Conservation (phyloP, 1,140 invertebrate genomes). For the Lanistes nyassanus region DNA sequence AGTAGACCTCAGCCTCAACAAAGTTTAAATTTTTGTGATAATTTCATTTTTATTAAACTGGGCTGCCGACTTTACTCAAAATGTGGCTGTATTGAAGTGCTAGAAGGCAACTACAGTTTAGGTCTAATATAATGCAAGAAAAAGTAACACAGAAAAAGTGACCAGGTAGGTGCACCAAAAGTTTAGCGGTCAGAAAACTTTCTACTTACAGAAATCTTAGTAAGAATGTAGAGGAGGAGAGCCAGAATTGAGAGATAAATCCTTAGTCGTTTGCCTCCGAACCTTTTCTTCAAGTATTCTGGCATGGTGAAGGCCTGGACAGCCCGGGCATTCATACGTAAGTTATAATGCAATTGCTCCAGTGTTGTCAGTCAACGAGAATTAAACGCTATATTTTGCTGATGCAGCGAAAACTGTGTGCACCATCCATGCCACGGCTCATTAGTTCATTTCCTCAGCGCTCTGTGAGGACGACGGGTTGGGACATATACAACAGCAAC, state of each 20-base stretch:
- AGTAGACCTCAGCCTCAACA: slow-evolving; percentile 69
- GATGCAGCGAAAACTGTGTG: too few relatives aligned
- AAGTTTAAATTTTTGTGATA: not conserved
- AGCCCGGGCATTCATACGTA: not conserved
- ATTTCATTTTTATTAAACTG: not conserved
- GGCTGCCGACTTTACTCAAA: not conserved
- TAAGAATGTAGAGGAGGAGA: slow-evolving; percentile 71
- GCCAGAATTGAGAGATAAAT: slow-evolving; percentile 71
- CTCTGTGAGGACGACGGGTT: too few relatives aligned
- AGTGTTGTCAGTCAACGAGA: too few relatives aligned
- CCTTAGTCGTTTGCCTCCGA: slow-evolving; percentile 71
- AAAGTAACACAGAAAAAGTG: not conserved
- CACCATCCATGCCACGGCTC: too few relatives aligned
- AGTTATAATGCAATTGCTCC: too few relatives aligned
- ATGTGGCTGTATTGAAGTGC: not conserved
- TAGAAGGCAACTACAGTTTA: not conserved
- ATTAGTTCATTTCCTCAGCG: too few relatives aligned
- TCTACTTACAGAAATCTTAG: slow-evolving; percentile 71
- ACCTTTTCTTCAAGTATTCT: slow-evolving; percentile 72
- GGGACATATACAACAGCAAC: too few relatives aligned
- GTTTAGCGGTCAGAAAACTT: too few relatives aligned
- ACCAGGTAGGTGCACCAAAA: too few relatives aligned
- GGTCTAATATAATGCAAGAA: not conserved
- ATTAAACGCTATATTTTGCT: too few relatives aligned
- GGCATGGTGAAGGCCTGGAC: slow-evolving; percentile 71